These are phyloP conservation scores for Macaria liturata DNA, from an alignment of 2,888 invertebrate species.

Conservation along the genomic window DNA sequence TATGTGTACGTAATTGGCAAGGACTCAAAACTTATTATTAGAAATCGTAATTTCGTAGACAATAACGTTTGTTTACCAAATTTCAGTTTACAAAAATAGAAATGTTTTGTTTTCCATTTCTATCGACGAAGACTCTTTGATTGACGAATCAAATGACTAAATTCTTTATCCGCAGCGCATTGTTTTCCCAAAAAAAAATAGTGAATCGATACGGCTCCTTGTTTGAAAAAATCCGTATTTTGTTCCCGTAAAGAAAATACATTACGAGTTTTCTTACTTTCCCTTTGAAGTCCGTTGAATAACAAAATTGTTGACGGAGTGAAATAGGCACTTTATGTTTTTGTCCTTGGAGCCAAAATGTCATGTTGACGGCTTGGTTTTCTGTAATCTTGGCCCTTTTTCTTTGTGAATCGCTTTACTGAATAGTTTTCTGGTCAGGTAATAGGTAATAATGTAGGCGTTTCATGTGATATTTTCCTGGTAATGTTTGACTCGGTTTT, in stretches of 20 bases:
- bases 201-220: background rate
- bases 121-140: too few relatives aligned
- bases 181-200: slow-evolving; percentile 9
- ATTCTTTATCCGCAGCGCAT: background rate
- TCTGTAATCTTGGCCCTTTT: background rate
- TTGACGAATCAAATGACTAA: too few relatives aligned
- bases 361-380: slow-evolving; percentile 1
- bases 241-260: slow-evolving; percentile 13
- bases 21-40: too few relatives aligned
- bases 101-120: background rate
- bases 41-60: too few relatives aligned
- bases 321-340: slow-evolving; percentile 20
- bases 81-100: too few relatives aligned
- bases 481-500: too few relatives aligned
- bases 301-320: slow-evolving; percentile 19
- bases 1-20: too few relatives aligned
- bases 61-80: too few relatives aligned
- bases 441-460: background rate
- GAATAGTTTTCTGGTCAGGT: background rate
- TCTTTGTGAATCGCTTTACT: background rate
- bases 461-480: background rate
- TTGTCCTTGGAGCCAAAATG: slow-evolving; percentile 12
- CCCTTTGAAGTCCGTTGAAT: slow-evolving; percentile 18
- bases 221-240: slow-evolving; percentile 3
- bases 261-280: slow-evolving; percentile 9